Conservation (phyloP, 2,113 vertebrate species). For the Galemys pyrenaicus region DNA sequence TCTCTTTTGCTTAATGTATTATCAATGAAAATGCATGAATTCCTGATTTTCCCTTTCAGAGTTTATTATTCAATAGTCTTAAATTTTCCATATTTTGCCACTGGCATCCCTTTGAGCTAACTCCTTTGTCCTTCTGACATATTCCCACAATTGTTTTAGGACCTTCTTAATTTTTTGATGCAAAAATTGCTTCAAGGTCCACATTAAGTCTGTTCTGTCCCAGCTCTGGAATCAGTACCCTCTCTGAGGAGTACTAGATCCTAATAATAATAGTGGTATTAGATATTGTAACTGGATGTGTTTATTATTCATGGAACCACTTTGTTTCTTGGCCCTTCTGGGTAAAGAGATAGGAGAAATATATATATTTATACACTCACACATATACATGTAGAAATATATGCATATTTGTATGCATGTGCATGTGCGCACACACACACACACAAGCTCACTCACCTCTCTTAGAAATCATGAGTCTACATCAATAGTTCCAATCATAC, state of each 20-base stretch:
- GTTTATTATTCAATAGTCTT: neutral
- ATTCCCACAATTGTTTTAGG: neutral
- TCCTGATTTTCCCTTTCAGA: neutral
- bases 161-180: neutral
- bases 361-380: neutral
- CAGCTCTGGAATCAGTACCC: neutral
- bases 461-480: neutral
- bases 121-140: neutral
- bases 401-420: no score
- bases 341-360: neutral
- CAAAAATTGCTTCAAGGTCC: neutral
- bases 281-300: neutral
- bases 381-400: no score
- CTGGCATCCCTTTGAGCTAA: neutral
- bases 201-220: neutral
- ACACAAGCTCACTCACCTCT: neutral
- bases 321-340: neutral
- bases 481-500: neutral
- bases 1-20: neutral
- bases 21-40: neutral
- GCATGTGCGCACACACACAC: neutral
- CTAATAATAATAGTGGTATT: neutral
- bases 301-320: neutral
- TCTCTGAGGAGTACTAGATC: neutral
- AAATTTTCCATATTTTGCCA: neutral